A percentile compares a stretch with the other conserved stretches of the same genome.
phyloP scores from a whole-genome alignment of 1,140 invertebrate genomes.

The Lucilia sericata region DNA sequence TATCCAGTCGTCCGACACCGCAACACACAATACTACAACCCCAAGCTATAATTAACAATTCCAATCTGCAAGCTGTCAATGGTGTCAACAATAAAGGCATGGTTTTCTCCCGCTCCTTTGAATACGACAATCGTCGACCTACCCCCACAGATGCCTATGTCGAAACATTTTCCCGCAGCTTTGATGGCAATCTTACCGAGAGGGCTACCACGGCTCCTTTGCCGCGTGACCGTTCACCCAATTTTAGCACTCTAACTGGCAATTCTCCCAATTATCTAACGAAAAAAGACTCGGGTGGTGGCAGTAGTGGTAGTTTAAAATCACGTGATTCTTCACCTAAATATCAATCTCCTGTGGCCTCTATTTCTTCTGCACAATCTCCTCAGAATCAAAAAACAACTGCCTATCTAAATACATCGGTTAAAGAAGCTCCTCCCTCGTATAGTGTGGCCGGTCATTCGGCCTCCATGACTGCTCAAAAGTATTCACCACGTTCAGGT shows the following conservation, averaged over 20 bases:
- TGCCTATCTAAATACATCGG: slow-evolving; percentile 61
- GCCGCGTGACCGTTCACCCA: slow-evolving; percentile 59
- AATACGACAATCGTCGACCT: slow-evolving; percentile 62
- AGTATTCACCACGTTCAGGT: slow-evolving; percentile 56
- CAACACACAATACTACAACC: slow-evolving; percentile 46
- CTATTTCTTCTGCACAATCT: slow-evolving; percentile 17
- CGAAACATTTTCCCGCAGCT: slow-evolving; percentile 66
- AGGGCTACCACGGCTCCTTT: slow-evolving; percentile 49
- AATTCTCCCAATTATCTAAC: slow-evolving; percentile 65
- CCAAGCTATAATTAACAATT: slow-evolving; percentile 47
- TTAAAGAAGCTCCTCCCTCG: slow-evolving; percentile 62
- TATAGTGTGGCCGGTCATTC: slow-evolving; percentile 53
- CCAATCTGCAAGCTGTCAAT: slow-evolving; percentile 21
- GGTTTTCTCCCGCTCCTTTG: slow-evolving; percentile 67
- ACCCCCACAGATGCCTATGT: slow-evolving; percentile 59
- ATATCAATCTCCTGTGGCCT: slow-evolving; percentile 55
- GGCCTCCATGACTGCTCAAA: slow-evolving; percentile 44
- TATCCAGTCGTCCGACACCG: slow-evolving; percentile 49
- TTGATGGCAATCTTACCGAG: slow-evolving; percentile 64
- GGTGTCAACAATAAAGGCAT: slow-evolving; percentile 58
- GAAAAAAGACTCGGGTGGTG: slow-evolving; percentile 58
- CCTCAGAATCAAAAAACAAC: slow-evolving; percentile 54
- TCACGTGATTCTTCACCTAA: slow-evolving; percentile 65
- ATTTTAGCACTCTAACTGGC: slow-evolving; percentile 64
- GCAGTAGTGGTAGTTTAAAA: slow-evolving; percentile 56